phyloP scores from a whole-genome alignment of 2,888 invertebrate genomes.

The Callosobruchus maculatus region DNA sequence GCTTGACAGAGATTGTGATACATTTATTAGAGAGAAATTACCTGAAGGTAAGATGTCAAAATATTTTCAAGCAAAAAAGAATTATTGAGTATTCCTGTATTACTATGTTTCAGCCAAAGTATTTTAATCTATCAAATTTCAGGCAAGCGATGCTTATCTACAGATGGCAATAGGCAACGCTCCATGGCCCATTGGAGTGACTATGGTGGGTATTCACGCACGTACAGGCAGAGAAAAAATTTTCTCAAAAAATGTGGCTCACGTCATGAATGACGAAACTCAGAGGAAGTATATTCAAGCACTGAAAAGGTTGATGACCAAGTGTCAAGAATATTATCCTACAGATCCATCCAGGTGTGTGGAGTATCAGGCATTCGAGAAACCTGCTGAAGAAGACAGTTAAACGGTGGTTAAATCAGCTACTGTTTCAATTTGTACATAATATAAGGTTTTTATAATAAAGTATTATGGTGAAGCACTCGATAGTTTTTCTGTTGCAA shows the following conservation, averaged over 20 bases:
- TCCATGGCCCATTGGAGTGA: conserved; percentile 99
- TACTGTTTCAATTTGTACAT: not conserved
- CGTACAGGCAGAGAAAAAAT: conserved; percentile 99
- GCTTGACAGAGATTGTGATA: conserved; percentile 87
- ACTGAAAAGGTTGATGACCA: conserved; percentile 94
- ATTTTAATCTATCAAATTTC: too few relatives aligned
- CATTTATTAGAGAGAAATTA: conserved; percentile 88
- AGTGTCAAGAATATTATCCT: conserved; percentile 94
- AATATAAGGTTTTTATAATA: not conserved
- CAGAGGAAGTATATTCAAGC: conserved; percentile 97
- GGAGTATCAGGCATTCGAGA: conserved; percentile 66
- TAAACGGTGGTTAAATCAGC: too few relatives aligned
- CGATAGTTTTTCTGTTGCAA: too few relatives aligned
- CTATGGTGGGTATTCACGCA: conserved; percentile 99
- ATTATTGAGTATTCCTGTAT: too few relatives aligned
- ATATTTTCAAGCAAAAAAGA: too few relatives aligned
- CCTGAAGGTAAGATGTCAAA: conserved; percentile 71
- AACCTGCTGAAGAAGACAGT: conserved; percentile 7
- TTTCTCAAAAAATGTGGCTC: conserved; percentile 97
- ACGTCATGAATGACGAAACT: conserved; percentile 98
- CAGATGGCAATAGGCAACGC: conserved; percentile 99
- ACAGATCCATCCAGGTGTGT: conserved; percentile 97
- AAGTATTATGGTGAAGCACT: too few relatives aligned
- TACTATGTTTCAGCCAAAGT: too few relatives aligned
- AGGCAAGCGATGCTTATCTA: conserved; percentile 95